Conservation (phyloP, 2,797 vertebrate species). For the Hapalemur alaotrensis region DNA sequence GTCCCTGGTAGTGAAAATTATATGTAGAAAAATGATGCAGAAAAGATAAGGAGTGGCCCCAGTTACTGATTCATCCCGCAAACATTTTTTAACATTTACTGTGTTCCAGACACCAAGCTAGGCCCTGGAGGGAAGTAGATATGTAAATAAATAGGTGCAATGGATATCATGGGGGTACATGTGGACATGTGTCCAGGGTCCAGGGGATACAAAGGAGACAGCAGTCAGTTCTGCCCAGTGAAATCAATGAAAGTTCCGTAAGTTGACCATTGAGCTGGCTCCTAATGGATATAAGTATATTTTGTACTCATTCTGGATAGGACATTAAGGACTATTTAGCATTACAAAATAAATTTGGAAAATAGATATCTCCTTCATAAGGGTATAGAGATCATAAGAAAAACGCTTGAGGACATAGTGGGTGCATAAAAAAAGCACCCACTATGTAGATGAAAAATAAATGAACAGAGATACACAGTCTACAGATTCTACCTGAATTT, state of each 20-base stretch:
- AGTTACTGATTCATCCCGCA: constrained; percentile 42
- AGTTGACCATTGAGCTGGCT: not conserved
- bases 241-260: not conserved
- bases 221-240: not conserved
- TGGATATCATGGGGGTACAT: not conserved
- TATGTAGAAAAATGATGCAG: constrained; percentile 40
- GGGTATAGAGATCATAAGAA: not conserved
- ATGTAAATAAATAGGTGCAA: not conserved
- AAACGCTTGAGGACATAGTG: not conserved
- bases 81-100: constrained; percentile 21
- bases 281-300: not conserved
- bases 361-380: not conserved
- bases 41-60: constrained; percentile 49
- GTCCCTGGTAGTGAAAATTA: constrained; percentile 58
- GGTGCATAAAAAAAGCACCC: not conserved
- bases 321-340: not conserved
- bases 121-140: not conserved
- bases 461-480: not conserved
- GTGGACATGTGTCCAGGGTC: not conserved
- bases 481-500: not conserved
- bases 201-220: not conserved
- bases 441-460: not conserved
- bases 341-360: constrained; percentile 30
- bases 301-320: not conserved
- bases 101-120: not conserved